phyloP scores from a whole-genome alignment of 1,140 invertebrate species.

The Drosophila pectinifera region DNA sequence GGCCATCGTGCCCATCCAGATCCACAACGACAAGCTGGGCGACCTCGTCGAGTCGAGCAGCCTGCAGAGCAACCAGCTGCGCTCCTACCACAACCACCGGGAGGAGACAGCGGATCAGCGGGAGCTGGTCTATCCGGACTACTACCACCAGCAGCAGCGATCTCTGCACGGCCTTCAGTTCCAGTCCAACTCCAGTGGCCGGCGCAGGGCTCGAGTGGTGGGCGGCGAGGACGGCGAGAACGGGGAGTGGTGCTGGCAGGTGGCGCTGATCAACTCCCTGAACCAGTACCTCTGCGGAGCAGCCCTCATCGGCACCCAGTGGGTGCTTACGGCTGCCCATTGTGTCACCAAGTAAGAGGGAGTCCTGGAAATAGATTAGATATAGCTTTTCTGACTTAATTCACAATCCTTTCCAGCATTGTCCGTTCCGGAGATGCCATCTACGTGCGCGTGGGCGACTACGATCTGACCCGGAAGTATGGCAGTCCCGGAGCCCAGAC shows the following conservation, averaged over 20 bases:
- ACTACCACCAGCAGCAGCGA: conserved; percentile 46
- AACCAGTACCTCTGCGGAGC: conserved; percentile 98
- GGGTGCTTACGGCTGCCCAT: conserved; percentile 97
- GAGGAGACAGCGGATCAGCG: conserved; percentile 18
- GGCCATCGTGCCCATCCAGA: conserved; percentile 85
- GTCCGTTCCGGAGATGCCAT: conserved; percentile 95
- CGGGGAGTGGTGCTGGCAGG: conserved; percentile 98
- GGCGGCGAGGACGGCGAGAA: conserved; percentile 95
- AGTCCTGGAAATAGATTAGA: conserved; percentile 42
- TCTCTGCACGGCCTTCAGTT: conserved; percentile 14
- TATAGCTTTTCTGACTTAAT: not conserved
- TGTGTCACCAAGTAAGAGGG: conserved; percentile 98
- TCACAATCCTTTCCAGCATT: conserved; percentile 87
- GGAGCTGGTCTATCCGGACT: conserved; percentile 60
- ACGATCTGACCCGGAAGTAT: conserved; percentile 94
- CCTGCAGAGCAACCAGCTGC: conserved; percentile 68
- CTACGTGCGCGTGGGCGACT: conserved; percentile 96
- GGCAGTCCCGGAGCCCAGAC: conserved; percentile 95
- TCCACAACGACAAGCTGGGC: conserved; percentile 84
- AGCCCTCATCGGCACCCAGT: conserved; percentile 96
- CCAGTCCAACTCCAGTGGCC: conserved; percentile 45
- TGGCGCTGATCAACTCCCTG: conserved; percentile 95
- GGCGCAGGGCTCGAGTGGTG: conserved; percentile 90
- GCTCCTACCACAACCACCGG: conserved; percentile 66
- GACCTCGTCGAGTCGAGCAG: conserved; percentile 57